Percentiles rank a stretch among this genome's conserved stretches.
Evolutionary conservation across 2,888 invertebrate species (phyloP).

Genomic region (Agrochola lychnidis): DNA sequence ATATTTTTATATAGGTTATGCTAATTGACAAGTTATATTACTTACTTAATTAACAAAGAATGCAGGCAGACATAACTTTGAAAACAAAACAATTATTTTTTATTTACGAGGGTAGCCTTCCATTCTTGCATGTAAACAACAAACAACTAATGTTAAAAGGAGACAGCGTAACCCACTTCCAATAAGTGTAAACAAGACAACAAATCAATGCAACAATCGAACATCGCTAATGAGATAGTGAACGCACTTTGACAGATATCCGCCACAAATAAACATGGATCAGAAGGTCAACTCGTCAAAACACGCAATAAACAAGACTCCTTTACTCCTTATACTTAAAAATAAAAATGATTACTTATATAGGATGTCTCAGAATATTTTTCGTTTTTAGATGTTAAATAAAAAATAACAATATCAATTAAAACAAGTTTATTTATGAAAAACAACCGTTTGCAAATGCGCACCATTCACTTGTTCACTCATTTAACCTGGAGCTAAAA

Average conservation of each 20-base stretch:
- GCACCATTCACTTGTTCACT: no score
- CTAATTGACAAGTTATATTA: background rate
- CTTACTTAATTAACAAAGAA: constrained; percentile 19
- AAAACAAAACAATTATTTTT: constrained; percentile 31
- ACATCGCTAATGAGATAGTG: constrained; percentile 38
- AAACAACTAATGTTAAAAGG: constrained; percentile 26
- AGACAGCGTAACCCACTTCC: constrained; percentile 29
- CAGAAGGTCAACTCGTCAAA: constrained; percentile 21
- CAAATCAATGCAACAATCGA: constrained; percentile 46
- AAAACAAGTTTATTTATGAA: no score
- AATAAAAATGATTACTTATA: no score
- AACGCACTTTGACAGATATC: constrained; percentile 55
- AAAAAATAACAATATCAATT: no score
- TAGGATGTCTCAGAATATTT: no score
- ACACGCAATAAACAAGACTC: no score
- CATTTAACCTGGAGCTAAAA: no score
- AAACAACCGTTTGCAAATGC: no score
- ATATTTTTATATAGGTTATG: background rate
- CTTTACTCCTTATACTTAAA: no score
- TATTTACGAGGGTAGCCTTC: constrained; percentile 44
- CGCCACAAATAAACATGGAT: fast-evolving
- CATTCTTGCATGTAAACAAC: constrained; percentile 29
- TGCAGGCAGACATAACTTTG: constrained; percentile 1
- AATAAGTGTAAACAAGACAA: constrained; percentile 42
- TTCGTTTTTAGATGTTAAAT: no score